Base-by-base conservation (phyloP, 2,888 invertebrate species). In the Dione vanillae region DNA sequence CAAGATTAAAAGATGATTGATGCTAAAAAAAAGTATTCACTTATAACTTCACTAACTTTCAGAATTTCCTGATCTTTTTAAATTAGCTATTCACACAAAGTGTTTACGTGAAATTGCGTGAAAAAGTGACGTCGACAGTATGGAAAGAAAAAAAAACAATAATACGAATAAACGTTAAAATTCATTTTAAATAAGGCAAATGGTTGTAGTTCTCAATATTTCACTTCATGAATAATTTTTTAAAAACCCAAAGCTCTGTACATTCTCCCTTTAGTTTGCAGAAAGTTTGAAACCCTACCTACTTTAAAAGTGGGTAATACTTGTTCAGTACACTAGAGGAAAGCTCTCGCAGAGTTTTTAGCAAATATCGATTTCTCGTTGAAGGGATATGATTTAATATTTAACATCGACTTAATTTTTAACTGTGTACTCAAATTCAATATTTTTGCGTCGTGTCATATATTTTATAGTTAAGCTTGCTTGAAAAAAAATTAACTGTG, bases 251-350 rank as follows among this genome's bases (percentile, higher is more conserved):
- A 61, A 45, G 61, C 61, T n/a, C 35, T 16, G 43, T 11, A n/a
- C 27, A 11, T 16, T 61, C 9, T 7, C 61, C 27, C 43, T 45
- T n/a, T n/a, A 61, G 27, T 61, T 45, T 43, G 27, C 45, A 61
- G 61, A 61, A 61, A 61, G 61, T 61, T 61, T 11, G 35, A 43
- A 61, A 35, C 35, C 35, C n/a, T 35, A 35, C 45, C 45, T 61
- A 35, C 61, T 61, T 61, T 16, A 2, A 45, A 45, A 61, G 27
- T 56, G 16, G 56, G 56, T 35, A 45, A 27, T 35, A 35, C 61
- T 61, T 27, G 43, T 61, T 45, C 27, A 45, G 16, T 11, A 37
- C 56, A 40, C 27, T 20, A 61, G 27, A 43, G n/a, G n/a, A 6
- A 11, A 16, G 45, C 27, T 45, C 45, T 61, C 16, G 16, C 11